These are phyloP conservation scores for Danionella cerebrum DNA, from an alignment of 2,113 vertebrate genomes.

Conservation along the genomic window DNA sequence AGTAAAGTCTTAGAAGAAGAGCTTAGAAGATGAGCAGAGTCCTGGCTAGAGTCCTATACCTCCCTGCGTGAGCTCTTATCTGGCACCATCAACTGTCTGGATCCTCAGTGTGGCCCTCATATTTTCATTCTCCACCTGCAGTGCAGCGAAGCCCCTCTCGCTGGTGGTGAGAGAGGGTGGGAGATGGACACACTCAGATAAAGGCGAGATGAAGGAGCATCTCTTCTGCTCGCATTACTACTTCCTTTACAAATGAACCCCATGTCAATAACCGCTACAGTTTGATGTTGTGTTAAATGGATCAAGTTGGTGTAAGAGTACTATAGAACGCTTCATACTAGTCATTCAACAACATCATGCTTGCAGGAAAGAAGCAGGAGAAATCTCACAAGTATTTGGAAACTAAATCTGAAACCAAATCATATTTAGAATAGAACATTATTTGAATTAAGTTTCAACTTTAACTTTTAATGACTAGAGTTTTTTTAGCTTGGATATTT, in stretches of 20 bases:
- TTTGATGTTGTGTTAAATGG: neutral
- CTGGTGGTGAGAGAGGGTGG: slow-evolving; percentile 42
- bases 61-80: slow-evolving; percentile 60
- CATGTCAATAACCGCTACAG: slow-evolving; percentile 4
- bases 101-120: slow-evolving; percentile 57
- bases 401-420: too few species aligned
- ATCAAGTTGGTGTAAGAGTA: neutral
- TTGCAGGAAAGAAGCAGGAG: neutral
- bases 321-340: neutral
- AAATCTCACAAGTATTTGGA: too few species aligned
- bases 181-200: slow-evolving; percentile 56
- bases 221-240: neutral
- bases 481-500: too few species aligned
- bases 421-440: too few species aligned
- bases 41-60: slow-evolving; percentile 43
- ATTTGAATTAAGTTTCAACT: too few species aligned
- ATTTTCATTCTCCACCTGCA: slow-evolving; percentile 66
- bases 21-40: neutral
- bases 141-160: slow-evolving; percentile 51
- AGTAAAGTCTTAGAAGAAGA: neutral
- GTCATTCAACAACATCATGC: neutral
- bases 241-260: neutral
- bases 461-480: too few species aligned
- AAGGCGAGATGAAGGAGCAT: slow-evolving; percentile 24
- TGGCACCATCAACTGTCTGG: slow-evolving; percentile 69